Conservation (phyloP, 2,113 vertebrate species). For the Ochotona princeps region DNA sequence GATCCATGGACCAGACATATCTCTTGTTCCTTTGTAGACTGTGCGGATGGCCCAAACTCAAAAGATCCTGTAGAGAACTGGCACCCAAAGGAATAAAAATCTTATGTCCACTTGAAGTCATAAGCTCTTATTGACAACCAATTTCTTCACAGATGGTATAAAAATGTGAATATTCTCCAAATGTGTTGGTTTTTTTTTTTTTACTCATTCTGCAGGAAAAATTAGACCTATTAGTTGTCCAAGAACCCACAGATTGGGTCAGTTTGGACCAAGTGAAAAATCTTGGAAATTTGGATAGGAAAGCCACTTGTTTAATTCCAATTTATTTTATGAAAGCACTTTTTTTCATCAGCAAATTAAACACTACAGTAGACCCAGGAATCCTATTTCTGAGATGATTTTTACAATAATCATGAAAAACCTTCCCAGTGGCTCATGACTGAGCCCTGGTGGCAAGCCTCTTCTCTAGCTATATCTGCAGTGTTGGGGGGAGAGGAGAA, state of each 20-base stretch:
- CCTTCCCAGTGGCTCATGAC: neutral
- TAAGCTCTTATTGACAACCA: slow-evolving; percentile 36
- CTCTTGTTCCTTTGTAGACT: slow-evolving; percentile 44
- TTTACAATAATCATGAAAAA: slow-evolving; percentile 57
- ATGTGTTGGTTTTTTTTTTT: neutral
- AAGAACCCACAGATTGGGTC: neutral
- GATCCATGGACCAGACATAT: neutral
- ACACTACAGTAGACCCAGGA: neutral
- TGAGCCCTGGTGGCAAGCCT: neutral
- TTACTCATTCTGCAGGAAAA: slow-evolving; percentile 7
- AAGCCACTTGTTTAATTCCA: slow-evolving; percentile 39
- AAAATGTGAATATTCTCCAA: neutral
- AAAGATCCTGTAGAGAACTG: neutral
- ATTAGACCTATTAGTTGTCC: neutral
- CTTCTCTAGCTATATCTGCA: slow-evolving; percentile 1
- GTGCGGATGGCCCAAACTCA: neutral
- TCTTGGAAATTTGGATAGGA: neutral
- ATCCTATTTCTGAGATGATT: slow-evolving; percentile 32
- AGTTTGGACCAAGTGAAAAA: slow-evolving; percentile 37
- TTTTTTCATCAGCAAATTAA: slow-evolving; percentile 39
- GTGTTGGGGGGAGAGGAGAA: neutral
- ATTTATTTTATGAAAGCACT: slow-evolving; percentile 36
- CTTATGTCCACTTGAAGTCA: neutral
- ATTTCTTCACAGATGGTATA: neutral
- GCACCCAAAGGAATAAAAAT: slow-evolving; percentile 29